Evolutionary conservation across 2,888 invertebrate species (phyloP), one percentile per base, ranked within the genome.

Genomic region (Drosophila anceps): DNA sequence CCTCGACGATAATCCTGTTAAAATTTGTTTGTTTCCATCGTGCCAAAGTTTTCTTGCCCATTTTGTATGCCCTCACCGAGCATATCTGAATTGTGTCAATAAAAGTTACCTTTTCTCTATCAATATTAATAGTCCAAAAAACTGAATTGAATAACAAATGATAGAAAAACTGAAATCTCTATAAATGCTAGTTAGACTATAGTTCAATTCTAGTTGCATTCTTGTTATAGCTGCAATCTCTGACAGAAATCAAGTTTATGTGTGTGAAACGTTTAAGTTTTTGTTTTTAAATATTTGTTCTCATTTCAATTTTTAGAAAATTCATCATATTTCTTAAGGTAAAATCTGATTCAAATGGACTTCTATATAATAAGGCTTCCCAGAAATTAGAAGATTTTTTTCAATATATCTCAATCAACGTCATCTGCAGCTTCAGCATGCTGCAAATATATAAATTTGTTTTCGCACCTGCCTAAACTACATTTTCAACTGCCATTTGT

Each of bases 21-120:
- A 89, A 86, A 84, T 89, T 86, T 87, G 85, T 84, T 89, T 89
- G 88, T 84, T 89, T 76, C 77, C 76, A 70, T 41, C 63, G 65
- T 61, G 46, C 53, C 35, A 72, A 83, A 86, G 78, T 81, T 81
- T 81, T 65, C 75, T 58, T 51, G 58, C 55, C 54, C 37, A 24
- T 57, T 66, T 41, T 4, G 35, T 31, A 57, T 57, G 37, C 31
- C 15, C 43, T 43, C 10, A 31, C 31, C 20, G 31, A 15, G 31
- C 10, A 6, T 3, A 20, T 10, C 1, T 20, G 39, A 39, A 13
- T 4, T 39, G 6, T 54, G 27, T 13, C 20, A 37, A n/a, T 27
- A n/a, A 27, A 20, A 15, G 43, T 57, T 5, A 7, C 1, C 6
- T 18, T 48, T n/a, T 41, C 4, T 18, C 10, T n/a, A 46, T 27